phyloP scores from a whole-genome alignment of 2,113 vertebrate genomes.

The Chionis minor region DNA sequence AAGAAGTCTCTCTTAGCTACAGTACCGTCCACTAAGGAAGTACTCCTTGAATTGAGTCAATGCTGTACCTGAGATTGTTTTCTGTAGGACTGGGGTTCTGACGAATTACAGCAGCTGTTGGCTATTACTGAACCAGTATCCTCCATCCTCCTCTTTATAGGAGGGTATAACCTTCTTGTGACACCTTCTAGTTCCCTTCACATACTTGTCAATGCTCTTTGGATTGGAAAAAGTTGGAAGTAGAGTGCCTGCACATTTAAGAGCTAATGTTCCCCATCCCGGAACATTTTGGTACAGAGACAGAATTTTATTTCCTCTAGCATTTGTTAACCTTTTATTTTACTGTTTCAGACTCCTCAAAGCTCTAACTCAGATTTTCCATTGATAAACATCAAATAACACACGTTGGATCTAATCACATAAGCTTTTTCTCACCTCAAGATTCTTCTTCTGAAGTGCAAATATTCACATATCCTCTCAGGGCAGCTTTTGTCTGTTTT shows the following conservation, averaged over 20 bases:
- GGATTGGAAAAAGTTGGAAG: background rate
- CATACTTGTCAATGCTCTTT: background rate
- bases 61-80: background rate
- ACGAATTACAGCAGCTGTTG: background rate
- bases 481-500: background rate
- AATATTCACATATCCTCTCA: background rate
- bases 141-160: background rate
- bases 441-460: background rate
- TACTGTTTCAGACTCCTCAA: background rate
- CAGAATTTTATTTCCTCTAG: background rate
- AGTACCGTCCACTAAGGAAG: background rate
- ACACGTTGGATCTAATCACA: background rate
- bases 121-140: background rate
- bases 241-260: background rate
- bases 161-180: background rate
- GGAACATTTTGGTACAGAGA: background rate
- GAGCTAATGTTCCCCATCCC: background rate
- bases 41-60: background rate
- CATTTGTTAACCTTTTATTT: background rate
- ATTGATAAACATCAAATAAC: background rate
- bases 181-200: background rate
- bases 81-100: background rate
- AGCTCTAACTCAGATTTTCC: background rate
- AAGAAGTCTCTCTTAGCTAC: background rate
- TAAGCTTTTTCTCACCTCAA: background rate